Conservation (phyloP, 2,797 vertebrate species). For the Sebastiscus tertius region DNA sequence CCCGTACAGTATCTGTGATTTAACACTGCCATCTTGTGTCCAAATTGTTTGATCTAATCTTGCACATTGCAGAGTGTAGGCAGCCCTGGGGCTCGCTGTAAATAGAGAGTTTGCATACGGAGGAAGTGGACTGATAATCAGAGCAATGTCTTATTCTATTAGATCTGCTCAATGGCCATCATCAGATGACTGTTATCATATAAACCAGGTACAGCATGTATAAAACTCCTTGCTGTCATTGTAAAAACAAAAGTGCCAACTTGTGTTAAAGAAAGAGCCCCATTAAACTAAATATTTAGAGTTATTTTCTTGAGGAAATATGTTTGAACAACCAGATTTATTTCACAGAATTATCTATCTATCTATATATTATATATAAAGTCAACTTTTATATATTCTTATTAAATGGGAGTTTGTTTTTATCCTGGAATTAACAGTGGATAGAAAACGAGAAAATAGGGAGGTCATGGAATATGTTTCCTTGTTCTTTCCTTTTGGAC, state of each 20-base stretch:
- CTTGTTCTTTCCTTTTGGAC: neutral
- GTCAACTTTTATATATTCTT: neutral
- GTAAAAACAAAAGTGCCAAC: neutral
- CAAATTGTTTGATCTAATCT: neutral
- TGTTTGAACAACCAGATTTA: neutral
- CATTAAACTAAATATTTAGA: neutral
- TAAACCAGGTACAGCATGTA: neutral
- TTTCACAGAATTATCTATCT: neutral
- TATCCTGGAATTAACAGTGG: neutral
- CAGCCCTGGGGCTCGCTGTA: neutral
- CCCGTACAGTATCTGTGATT: neutral
- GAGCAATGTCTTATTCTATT: neutral
- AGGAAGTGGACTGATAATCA: neutral
- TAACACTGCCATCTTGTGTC: slow-evolving; percentile 77
- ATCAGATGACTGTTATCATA: slow-evolving; percentile 3
- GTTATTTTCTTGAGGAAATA: neutral
- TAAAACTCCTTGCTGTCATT: neutral
- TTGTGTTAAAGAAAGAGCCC: neutral
- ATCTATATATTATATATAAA: too few species aligned
- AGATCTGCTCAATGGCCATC: neutral
- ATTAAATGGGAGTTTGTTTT: too few species aligned
- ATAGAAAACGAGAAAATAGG: neutral
- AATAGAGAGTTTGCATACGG: slow-evolving; percentile 8
- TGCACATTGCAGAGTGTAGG: neutral
- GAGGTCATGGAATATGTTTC: neutral